Evolutionary conservation across 1,140 invertebrate genomes (phyloP).

Genomic region (Brachionus asplanchnoidis): DNA sequence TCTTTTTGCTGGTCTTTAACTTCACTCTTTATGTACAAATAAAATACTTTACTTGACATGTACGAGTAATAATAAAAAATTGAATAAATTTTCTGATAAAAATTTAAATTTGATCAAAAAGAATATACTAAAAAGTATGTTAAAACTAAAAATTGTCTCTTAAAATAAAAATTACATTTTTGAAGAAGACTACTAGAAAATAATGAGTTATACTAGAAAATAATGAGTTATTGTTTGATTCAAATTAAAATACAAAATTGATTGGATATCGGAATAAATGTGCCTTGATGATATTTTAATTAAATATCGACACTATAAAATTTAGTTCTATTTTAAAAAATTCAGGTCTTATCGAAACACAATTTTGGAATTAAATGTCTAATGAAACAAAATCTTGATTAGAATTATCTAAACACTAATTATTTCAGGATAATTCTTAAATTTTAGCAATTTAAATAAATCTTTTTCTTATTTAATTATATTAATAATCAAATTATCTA

Average conservation of each 20-base stretch:
- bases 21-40: too few species aligned
- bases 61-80: too few species aligned
- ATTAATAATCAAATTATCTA: not conserved
- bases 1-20: too few species aligned
- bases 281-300: not conserved
- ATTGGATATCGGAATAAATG: not conserved
- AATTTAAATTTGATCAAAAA: too few species aligned
- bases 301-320: not conserved
- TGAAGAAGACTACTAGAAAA: too few species aligned
- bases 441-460: not conserved
- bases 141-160: too few species aligned
- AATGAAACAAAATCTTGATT: not conserved
- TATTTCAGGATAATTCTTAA: not conserved
- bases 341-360: not conserved
- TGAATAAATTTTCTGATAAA: too few species aligned
- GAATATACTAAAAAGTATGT: too few species aligned
- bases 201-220: too few species aligned
- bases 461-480: not conserved
- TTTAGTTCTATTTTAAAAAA: not conserved
- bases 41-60: too few species aligned
- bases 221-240: too few species aligned
- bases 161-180: too few species aligned
- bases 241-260: not conserved
- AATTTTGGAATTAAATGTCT: not conserved
- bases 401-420: not conserved